These are phyloP conservation scores for Anniella stebbinsi DNA, from an alignment of 2,797 vertebrate genomes.

Conservation along the genomic window DNA sequence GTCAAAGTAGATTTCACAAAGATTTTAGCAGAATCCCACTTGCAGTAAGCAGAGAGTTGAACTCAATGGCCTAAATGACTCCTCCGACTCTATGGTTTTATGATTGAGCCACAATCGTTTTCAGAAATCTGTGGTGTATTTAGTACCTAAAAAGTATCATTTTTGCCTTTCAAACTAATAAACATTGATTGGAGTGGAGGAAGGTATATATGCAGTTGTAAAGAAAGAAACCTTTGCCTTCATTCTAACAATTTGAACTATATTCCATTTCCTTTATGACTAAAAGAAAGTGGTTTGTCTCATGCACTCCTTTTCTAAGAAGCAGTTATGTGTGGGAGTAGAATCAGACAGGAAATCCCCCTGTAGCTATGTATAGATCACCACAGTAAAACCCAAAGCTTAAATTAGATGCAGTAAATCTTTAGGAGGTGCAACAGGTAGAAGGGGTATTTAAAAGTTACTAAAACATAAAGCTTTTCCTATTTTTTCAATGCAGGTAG, in stretches of 20 bases:
- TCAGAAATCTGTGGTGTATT: not conserved
- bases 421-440: slow-evolving; percentile 1
- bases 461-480: slow-evolving; percentile 20
- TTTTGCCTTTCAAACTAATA: not conserved
- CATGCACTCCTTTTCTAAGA: slow-evolving; percentile 64
- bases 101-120: not conserved
- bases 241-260: slow-evolving; percentile 30
- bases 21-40: too few relatives aligned
- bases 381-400: slow-evolving; percentile 5
- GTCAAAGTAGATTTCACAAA: not conserved
- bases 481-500: slow-evolving; percentile 22
- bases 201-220: not conserved
- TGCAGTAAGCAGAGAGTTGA: not conserved
- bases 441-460: not conserved
- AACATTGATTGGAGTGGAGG: slow-evolving; percentile 26
- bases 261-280: slow-evolving; percentile 61
- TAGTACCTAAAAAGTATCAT: not conserved
- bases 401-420: slow-evolving; percentile 26
- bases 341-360: slow-evolving; percentile 51
- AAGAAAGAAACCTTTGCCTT: slow-evolving; percentile 21
- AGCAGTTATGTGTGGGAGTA: slow-evolving; percentile 53
- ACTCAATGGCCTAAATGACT: not conserved
- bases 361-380: slow-evolving; percentile 46
- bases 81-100: too few relatives aligned
- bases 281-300: slow-evolving; percentile 53